Percentiles rank a stretch among this genome's conserved stretches.
These are phyloP conservation scores for Ennomos quercinarius DNA, from an alignment of 2,888 invertebrate species.

Conservation along the genomic window DNA sequence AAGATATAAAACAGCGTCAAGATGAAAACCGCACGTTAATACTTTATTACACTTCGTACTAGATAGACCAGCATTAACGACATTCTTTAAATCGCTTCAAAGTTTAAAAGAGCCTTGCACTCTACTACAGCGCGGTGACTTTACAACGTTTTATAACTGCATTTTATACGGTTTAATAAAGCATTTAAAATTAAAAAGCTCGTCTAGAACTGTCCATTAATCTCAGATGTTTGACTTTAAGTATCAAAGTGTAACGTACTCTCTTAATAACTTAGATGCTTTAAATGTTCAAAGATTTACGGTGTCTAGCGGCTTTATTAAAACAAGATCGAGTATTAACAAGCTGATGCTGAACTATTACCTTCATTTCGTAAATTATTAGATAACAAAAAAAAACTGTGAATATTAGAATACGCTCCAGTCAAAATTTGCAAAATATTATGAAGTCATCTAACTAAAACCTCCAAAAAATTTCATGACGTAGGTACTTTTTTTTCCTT, in stretches of 20 bases:
- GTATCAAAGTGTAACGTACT: conserved; percentile 20
- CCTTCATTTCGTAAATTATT: background rate
- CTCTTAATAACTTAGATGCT: conserved; percentile 22
- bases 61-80: conserved; percentile 71
- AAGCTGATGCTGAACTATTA: background rate
- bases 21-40: conserved; percentile 55
- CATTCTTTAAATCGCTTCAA: conserved; percentile 64
- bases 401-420: too few relatives aligned
- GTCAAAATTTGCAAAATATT: too few relatives aligned
- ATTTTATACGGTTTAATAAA: conserved; percentile 48
- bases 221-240: conserved; percentile 30
- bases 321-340: conserved; percentile 10
- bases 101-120: conserved; percentile 57
- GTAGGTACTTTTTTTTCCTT: background rate
- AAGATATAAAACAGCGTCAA: conserved; percentile 37
- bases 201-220: conserved; percentile 23
- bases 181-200: conserved; percentile 44
- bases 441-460: too few relatives aligned
- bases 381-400: too few relatives aligned
- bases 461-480: too few relatives aligned
- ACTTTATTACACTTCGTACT: conserved; percentile 68
- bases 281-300: conserved; percentile 16
- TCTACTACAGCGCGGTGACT: conserved; percentile 30
- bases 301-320: conserved; percentile 18
- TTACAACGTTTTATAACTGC: conserved; percentile 47